Base-by-base conservation (phyloP, 2,888 invertebrate genomes). In the Isoperla grammatica region DNA sequence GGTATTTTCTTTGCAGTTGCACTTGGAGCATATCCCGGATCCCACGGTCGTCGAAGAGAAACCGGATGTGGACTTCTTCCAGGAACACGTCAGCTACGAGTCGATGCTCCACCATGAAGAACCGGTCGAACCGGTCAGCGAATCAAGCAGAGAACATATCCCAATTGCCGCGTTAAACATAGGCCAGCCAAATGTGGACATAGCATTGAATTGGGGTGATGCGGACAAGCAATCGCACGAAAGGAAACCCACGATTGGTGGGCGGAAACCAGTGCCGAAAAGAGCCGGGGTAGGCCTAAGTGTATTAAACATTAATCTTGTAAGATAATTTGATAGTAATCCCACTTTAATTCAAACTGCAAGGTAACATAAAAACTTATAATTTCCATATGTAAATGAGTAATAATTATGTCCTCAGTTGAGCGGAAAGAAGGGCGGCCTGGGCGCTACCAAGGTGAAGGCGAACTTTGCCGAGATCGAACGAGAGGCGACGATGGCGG, bases 391-490 rank as follows among this genome's bases (percentile, higher is more conserved):
- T n/a, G n/a, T n/a, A n/a, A n/a, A n/a, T n/a, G n/a, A n/a, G n/a
- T n/a, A n/a, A n/a, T n/a, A n/a, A n/a, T n/a, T n/a, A n/a, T n/a
- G n/a, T n/a, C n/a, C n/a, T n/a, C 67, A 92, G 92, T 71, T 93
- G 68, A 95, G 94, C 12, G 86, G 83, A 0, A 93, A 91, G 65
- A 95, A 93, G 72, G 86, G 89, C 42, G 90, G 91, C 0, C 77
- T 98, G 57, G 98, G 98, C 54, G 99, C 98, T 13, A 95, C 94
- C 55, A 91, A 92, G 74, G 94, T 98, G 22, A 89, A 89, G 69
- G 85, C 94, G 2, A 94, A 97, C 76, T 99, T 99, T 74, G 91
- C 90, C 15, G 96, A 95, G 71, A 85, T 98, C 63, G 97, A 98
- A 76, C 85, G 87, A 65, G 89, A 91, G 70, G 96, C 95, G 5